Conservation (phyloP, 2,888 invertebrate genomes). For the Anticlea derivata region DNA sequence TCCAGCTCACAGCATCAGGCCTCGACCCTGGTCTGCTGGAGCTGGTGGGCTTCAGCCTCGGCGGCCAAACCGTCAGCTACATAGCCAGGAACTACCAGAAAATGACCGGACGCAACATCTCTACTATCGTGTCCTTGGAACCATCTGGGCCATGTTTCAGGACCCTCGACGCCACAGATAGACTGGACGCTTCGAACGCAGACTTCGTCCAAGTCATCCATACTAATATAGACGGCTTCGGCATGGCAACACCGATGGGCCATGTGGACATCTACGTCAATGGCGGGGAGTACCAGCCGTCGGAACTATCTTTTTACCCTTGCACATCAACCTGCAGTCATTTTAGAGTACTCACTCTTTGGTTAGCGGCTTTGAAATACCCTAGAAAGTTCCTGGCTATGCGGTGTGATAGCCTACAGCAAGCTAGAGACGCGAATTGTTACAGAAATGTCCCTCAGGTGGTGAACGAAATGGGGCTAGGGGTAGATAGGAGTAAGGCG, state of each 20-base stretch:
- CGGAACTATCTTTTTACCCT: conserved; percentile 61
- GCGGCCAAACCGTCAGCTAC: conserved; percentile 70
- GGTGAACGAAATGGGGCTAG: conserved; percentile 60
- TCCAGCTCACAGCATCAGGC: conserved; percentile 57
- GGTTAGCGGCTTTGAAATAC: conserved; percentile 63
- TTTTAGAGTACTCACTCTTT: conserved; percentile 61
- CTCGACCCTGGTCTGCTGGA: conserved; percentile 65
- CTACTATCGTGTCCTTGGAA: conserved; percentile 68
- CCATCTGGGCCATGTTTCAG: conserved; percentile 77
- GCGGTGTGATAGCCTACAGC: conserved; percentile 64
- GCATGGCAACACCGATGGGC: conserved; percentile 73
- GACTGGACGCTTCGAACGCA: conserved; percentile 64
- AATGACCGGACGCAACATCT: conserved; percentile 64
- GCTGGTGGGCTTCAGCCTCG: conserved; percentile 72
- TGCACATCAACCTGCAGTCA: conserved; percentile 73
- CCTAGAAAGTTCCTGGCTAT: conserved; percentile 66
- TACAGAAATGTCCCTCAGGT: conserved; percentile 55
- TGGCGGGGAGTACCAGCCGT: conserved; percentile 75
- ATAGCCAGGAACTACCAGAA: conserved; percentile 65
- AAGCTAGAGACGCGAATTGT: conserved; percentile 65
- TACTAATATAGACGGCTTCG: conserved; percentile 75
- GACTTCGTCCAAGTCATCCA: conserved; percentile 74
- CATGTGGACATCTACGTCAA: conserved; percentile 75
- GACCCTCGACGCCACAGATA: conserved; percentile 50
- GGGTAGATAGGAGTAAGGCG: conserved; percentile 51